Conservation (phyloP, 1,140 invertebrate genomes). For the Littorina saxatilis region DNA sequence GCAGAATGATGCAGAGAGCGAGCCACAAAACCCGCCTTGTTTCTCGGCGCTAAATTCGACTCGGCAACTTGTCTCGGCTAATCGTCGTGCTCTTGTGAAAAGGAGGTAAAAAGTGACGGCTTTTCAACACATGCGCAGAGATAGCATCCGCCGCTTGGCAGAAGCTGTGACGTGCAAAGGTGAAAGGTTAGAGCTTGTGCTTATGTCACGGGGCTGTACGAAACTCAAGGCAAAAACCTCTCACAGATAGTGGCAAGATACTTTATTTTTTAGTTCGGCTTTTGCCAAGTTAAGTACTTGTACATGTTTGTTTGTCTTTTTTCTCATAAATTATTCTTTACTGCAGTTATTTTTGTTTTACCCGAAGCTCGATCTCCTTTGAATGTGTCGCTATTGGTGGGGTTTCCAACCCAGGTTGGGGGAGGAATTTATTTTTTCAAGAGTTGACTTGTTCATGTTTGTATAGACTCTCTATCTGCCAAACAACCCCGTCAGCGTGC, state of each 20-base stretch:
- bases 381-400: no score
- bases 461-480: no score
- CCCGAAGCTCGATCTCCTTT: no score
- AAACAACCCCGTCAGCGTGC: no score
- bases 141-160: constrained; percentile 33
- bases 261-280: no score
- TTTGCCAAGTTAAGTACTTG: background rate
- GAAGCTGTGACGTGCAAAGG: constrained; percentile 21
- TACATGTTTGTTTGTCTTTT: background rate
- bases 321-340: background rate
- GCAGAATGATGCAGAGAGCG: background rate
- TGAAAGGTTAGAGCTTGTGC: constrained; percentile 10
- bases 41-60: constrained; percentile 25
- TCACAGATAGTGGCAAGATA: constrained; percentile 10
- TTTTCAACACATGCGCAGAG: constrained; percentile 38
- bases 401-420: no score
- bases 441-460: no score
- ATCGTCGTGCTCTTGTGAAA: constrained; percentile 25
- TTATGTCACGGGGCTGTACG: constrained; percentile 15
- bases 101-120: constrained; percentile 32
- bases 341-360: no score
- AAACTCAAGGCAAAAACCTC: constrained; percentile 12
- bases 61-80: constrained; percentile 24
- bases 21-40: constrained; percentile 1
- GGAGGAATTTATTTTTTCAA: no score